phyloP scores from a whole-genome alignment of 2,113 vertebrate genomes.

The Pituophis catenifer region DNA sequence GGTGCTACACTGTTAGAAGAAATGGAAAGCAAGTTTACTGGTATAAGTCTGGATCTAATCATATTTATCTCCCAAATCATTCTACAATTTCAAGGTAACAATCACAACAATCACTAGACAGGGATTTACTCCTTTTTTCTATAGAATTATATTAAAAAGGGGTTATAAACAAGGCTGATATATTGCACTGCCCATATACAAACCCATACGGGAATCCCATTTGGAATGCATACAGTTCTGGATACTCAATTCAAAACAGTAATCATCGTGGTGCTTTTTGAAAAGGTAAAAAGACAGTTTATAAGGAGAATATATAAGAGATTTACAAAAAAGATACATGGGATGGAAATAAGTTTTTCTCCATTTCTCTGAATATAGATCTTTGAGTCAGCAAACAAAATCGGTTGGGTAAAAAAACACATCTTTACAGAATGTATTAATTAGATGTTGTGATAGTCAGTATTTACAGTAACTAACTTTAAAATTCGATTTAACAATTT shows the following conservation, averaged over 20 bases:
- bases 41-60: not conserved
- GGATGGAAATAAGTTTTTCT: not conserved
- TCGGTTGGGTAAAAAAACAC: not conserved
- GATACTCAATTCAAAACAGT: not conserved
- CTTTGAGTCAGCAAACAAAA: not conserved
- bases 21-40: not conserved
- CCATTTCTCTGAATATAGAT: not conserved
- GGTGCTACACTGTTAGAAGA: not conserved
- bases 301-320: not conserved
- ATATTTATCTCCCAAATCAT: not conserved
- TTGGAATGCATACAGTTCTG: not conserved
- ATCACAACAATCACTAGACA: not conserved
- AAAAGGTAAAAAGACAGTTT: not conserved
- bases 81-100: not conserved
- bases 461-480: not conserved
- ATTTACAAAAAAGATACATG: not conserved
- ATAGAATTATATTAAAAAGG: not conserved
- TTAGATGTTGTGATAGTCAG: not conserved
- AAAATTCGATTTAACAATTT: not conserved
- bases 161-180: not conserved
- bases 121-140: not conserved
- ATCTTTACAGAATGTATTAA: not conserved
- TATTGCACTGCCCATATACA: not conserved
- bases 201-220: not conserved
- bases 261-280: not conserved